Conservation (phyloP, 2,797 vertebrate genomes). For the Gallinago nigripennis region DNA sequence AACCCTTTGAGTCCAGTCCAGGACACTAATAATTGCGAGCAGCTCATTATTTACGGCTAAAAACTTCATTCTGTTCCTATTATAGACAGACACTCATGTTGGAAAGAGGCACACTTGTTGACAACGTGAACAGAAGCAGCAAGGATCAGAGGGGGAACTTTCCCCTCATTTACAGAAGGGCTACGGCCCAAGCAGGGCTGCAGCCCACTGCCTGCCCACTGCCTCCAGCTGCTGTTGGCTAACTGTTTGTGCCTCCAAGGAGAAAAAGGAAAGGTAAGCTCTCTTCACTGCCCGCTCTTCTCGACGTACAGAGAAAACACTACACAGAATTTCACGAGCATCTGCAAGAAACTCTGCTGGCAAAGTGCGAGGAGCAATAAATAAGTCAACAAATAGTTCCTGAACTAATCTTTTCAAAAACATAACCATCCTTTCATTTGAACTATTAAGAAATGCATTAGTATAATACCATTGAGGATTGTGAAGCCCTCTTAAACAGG, state of each 20-base stretch:
- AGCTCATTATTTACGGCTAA: conserved; percentile 8
- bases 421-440: neutral
- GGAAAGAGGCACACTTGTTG: neutral
- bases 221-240: neutral
- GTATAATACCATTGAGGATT: neutral
- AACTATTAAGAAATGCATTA: neutral
- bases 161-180: neutral
- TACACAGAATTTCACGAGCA: neutral
- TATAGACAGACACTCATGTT: neutral
- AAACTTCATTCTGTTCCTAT: neutral
- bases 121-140: neutral
- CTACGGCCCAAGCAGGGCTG: neutral
- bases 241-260: neutral
- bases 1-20: conserved; percentile 4
- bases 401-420: neutral
- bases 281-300: neutral
- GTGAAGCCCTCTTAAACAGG: neutral
- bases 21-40: neutral
- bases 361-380: neutral
- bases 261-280: neutral
- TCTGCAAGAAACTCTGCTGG: neutral
- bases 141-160: neutral
- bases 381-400: neutral
- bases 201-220: fast-evolving
- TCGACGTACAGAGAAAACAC: neutral